Conservation (phyloP, 1,140 invertebrate genomes). For the Homarus americanus region DNA sequence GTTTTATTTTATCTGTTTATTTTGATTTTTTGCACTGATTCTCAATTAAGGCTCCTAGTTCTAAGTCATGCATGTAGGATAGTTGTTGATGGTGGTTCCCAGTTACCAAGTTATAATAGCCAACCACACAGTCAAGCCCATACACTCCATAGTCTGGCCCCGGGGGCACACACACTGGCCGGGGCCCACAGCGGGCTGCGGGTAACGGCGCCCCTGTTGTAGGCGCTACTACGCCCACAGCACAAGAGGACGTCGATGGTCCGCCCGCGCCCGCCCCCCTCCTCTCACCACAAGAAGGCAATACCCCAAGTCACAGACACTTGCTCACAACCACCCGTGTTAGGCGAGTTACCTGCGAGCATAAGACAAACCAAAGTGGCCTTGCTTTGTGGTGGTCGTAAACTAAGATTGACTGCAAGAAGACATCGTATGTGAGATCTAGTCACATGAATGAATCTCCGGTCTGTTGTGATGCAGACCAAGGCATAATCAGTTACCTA, state of each 20-base stretch:
- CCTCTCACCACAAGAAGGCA: slow-evolving; percentile 72
- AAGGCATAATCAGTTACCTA: slow-evolving; percentile 67
- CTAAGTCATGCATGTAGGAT: slow-evolving; percentile 73
- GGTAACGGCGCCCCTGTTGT: slow-evolving; percentile 30
- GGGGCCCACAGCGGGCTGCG: slow-evolving; percentile 51
- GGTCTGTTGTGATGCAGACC: slow-evolving; percentile 53
- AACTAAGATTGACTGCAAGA: slow-evolving; percentile 65
- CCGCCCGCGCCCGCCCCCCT: slow-evolving; percentile 28
- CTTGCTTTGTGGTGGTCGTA: slow-evolving; percentile 73
- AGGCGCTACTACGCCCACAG: slow-evolving; percentile 30
- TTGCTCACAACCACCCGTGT: slow-evolving; percentile 70
- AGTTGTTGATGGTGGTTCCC: slow-evolving; percentile 72
- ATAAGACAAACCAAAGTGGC: slow-evolving; percentile 73
- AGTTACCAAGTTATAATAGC: slow-evolving; percentile 71
- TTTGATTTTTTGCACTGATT: slow-evolving; percentile 72
- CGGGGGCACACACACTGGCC: slow-evolving; percentile 56
- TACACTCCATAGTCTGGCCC: slow-evolving; percentile 67
- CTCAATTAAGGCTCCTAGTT: slow-evolving; percentile 72
- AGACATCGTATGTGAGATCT: slow-evolving; percentile 68
- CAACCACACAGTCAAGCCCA: slow-evolving; percentile 69
- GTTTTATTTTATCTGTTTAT: slow-evolving; percentile 63
- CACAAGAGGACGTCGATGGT: slow-evolving; percentile 21
- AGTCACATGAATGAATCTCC: slow-evolving; percentile 70
- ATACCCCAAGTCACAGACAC: slow-evolving; percentile 65
- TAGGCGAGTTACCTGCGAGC: slow-evolving; percentile 68